Evolutionary conservation across 2,797 vertebrate genomes (phyloP).

Genomic region (Lutjanus campechanus): DNA sequence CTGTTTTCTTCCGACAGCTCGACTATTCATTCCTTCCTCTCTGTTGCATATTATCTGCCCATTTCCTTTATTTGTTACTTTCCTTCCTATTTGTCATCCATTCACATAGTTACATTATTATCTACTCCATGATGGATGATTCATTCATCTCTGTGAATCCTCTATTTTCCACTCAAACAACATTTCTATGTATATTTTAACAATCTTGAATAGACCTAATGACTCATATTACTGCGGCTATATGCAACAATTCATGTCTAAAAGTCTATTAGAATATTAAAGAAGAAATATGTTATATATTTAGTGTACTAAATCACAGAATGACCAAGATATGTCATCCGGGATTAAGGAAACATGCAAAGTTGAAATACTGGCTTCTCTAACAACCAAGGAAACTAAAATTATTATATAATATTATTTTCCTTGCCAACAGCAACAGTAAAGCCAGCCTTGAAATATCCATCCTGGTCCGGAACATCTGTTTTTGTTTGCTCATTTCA

Average conservation of each 20-base stretch:
- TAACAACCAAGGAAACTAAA: no score
- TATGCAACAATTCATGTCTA: neutral
- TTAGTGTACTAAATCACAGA: no score
- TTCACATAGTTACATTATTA: constrained; percentile 49
- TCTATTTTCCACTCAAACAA: constrained; percentile 19
- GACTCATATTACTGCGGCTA: neutral
- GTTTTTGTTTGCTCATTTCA: no score
- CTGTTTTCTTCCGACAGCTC: neutral
- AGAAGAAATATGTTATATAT: no score
- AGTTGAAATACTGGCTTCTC: no score
- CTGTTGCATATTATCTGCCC: constrained; percentile 30
- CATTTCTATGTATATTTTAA: neutral
- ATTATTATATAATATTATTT: no score
- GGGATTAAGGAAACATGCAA: no score
- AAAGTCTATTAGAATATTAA: neutral
- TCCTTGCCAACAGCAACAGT: no score
- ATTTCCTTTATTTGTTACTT: constrained; percentile 40
- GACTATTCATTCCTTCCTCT: constrained; percentile 33
- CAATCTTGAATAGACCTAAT: constrained; percentile 38
- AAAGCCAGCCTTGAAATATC: no score
- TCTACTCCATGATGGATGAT: constrained; percentile 32
- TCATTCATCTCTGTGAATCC: constrained; percentile 37
- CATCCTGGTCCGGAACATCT: no score
- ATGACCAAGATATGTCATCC: no score
- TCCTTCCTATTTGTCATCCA: constrained; percentile 67